Evolutionary conservation across 1,140 invertebrate species (phyloP).

Genomic region (Drosophila neocordata): DNA sequence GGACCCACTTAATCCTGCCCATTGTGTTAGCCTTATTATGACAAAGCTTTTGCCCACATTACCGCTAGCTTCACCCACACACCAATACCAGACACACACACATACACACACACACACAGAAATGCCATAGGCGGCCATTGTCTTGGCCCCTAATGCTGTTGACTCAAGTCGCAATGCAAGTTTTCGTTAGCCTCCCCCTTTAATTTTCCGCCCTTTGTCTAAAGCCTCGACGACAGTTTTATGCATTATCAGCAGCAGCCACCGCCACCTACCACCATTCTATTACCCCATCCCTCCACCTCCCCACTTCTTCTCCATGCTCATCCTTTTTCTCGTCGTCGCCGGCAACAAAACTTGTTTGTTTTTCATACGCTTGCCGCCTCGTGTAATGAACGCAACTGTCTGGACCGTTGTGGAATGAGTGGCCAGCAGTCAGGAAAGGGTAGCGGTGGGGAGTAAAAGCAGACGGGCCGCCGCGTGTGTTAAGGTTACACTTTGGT

Average conservation of each 20-base stretch:
- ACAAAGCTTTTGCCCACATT: constrained; percentile 13
- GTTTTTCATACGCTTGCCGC: constrained; percentile 57
- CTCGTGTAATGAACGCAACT: constrained; percentile 59
- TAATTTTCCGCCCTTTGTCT: constrained; percentile 18
- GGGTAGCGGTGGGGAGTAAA: neutral
- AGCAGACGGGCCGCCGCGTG: constrained; percentile 33
- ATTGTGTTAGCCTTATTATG: constrained; percentile 77
- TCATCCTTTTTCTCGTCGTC: neutral
- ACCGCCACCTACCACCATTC: too few species aligned
- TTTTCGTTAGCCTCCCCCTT: constrained; percentile 10
- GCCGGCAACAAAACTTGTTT: constrained; percentile 60
- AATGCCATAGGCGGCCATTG: constrained; percentile 43
- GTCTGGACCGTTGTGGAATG: constrained; percentile 19
- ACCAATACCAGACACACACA: neutral
- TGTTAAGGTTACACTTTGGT: constrained; percentile 76
- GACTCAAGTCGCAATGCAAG: constrained; percentile 29
- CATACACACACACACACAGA: neutral
- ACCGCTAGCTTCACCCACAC: constrained; percentile 10
- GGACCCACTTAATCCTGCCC: constrained; percentile 71
- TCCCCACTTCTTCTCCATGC: neutral
- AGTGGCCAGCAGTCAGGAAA: constrained; percentile 4
- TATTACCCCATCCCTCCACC: neutral
- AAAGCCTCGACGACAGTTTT: constrained; percentile 62
- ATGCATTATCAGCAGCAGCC: constrained; percentile 63
- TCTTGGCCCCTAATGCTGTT: constrained; percentile 51